Base-by-base conservation (phyloP, 2,797 vertebrate species). In the Rallus crepitans region DNA sequence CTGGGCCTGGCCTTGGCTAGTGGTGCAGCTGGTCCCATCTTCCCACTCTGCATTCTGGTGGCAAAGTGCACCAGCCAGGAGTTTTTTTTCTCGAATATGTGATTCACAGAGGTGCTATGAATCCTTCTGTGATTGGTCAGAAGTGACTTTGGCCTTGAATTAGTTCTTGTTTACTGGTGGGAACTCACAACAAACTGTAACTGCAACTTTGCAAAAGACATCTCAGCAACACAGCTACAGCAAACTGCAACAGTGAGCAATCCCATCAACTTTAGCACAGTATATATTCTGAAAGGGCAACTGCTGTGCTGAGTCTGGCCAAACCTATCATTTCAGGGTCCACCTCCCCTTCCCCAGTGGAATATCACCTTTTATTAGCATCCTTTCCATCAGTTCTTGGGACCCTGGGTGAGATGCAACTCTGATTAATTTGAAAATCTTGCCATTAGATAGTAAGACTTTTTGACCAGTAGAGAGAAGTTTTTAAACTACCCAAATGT, bases 331-430 rank as follows among this genome's bases (percentile, higher is more conserved):
- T 73, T 73, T 86, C 63, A 64, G 24, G 30, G 31, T 24, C 56
- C 7, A 13, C 11, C 7, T 72, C 18, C 17, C 16, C n/a, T 66
- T 77, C 13, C 19, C 8, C 30, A 59, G 47, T 17, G 7, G 30
- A 89, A 57, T 59, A 35, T 3, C 11, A 17, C 20, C 12, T 76
- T 63, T 76, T 65, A 33, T 20, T 48, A 35, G 6, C 14, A 65
- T 9, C 14, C 27, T 31, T 90, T 75, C 31, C 33, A 30, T 52
- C 64, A 30, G 9, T 7, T 90, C 1, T 59, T 39, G 40, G 33
- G 3, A 28, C 0, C 0, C 12, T 6, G 19, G n/a, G 42, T 69
- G 50, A 66, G 69, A 11, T 27, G 30, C 42, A 89, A 50, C 7
- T 37, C 25, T 16, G 39, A 57, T 19, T 16, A 7, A 1, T 81